A percentile compares a stretch with the other conserved stretches of the same genome.
Conservation (phyloP, 2,797 vertebrate genomes). For the Protonibea diacanthus region DNA sequence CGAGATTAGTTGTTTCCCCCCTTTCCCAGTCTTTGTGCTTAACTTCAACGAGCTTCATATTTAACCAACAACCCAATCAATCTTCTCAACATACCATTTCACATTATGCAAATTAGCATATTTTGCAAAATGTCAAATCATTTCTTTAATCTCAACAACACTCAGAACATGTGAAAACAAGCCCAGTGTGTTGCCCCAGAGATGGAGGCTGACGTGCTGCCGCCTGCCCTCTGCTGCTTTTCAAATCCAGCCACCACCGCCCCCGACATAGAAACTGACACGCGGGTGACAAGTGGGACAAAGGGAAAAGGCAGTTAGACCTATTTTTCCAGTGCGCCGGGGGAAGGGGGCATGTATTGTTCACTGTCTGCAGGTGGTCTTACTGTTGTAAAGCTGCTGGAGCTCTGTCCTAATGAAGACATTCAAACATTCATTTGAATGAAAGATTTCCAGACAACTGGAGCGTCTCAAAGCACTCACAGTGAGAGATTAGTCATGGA, state of each 20-base stretch:
- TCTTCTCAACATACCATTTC: background rate
- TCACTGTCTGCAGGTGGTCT: conserved; percentile 61
- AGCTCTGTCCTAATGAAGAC: conserved; percentile 34
- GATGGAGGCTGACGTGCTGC: background rate
- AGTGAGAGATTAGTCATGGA: background rate
- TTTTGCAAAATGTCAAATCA: background rate
- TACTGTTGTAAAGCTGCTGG: conserved; percentile 46
- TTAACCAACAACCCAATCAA: background rate
- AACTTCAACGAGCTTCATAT: background rate
- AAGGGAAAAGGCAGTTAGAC: conserved; percentile 51
- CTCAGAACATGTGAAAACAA: background rate
- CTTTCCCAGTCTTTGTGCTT: background rate
- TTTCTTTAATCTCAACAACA: background rate
- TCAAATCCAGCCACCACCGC: conserved; percentile 13
- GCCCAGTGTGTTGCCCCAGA: background rate
- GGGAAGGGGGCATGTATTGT: conserved; percentile 52
- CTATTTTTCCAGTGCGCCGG: conserved; percentile 26
- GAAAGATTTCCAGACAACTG: conserved; percentile 29
- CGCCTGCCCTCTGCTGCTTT: conserved; percentile 15
- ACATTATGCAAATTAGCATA: background rate
- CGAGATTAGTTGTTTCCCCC: background rate
- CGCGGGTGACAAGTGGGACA: conserved; percentile 46
- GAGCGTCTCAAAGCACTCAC: conserved; percentile 11
- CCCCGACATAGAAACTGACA: conserved; percentile 11
- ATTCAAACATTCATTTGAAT: too few species aligned